Base-by-base conservation (phyloP, 2,888 invertebrate species). In the Caenorhabditis sinica region DNA sequence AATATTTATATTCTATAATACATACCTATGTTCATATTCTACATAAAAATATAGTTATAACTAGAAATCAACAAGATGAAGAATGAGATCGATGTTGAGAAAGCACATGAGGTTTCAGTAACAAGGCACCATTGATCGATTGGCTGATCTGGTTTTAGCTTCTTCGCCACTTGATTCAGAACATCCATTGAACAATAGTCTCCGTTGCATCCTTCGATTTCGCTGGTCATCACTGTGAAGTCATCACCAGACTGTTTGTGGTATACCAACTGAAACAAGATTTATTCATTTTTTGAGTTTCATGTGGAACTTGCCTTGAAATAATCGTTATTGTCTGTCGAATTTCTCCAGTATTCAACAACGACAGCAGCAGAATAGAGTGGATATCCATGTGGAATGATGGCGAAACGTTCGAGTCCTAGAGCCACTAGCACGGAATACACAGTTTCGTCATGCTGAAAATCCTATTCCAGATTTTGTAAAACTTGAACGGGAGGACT, bases 391-490 rank as follows among this genome's bases (percentile, higher is more conserved):
- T 83, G 74, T 17, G 87, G 79, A 20, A 45, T 80, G 9, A 86
- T 83, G 3, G 82, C 85, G 17, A 71, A 76, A 23, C 79, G 17
- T 60, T 88, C 77, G 65, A 86, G 82, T 20, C 85, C 88, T 1
- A 89, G 72, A 23, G 82, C 81, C 3, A 86, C 81, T 3, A 89
- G 79, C n/a, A 87, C 82, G 25, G 89, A 84, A 73, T 86, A 86
- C n/a, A 89, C 71, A 3, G 89, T 87, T 17, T 86, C 85, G 60
- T 89, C 89, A 73, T 89, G 89, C 80, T 80, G 66, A 11, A 80
- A 58, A 53, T 9, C 11, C 20, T 3, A 30, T 25, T n/a, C 4
- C 25, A 23, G 23, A 13, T 40, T 13, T 20, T 20, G 9, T 49
- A n/a, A n/a, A 25, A 33, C 11, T 87, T 66, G 0, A 58, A 43